These are phyloP conservation scores for Geotrupes spiniger DNA, from an alignment of 2,888 invertebrate genomes.

Conservation along the genomic window DNA sequence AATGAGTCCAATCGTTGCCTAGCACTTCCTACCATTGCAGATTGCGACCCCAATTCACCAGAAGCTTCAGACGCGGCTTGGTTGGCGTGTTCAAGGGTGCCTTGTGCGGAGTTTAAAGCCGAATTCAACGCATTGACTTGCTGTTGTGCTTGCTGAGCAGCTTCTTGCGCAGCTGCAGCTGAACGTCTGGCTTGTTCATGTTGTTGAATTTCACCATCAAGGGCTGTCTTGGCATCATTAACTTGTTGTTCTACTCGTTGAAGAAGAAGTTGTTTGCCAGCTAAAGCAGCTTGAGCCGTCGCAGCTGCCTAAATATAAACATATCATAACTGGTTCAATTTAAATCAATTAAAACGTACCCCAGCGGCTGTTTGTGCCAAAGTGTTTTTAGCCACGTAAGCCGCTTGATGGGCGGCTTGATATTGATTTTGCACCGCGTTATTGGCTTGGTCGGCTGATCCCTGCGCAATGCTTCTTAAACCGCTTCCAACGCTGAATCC, in stretches of 20 bases:
- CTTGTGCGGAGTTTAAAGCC: slow-evolving; percentile 73
- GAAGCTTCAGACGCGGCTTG: slow-evolving; percentile 72
- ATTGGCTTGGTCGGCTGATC: slow-evolving; percentile 73
- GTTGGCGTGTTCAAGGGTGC: slow-evolving; percentile 71
- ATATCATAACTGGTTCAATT: not conserved
- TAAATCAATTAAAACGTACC: slow-evolving; percentile 34
- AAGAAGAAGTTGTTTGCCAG: slow-evolving; percentile 58
- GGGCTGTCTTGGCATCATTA: slow-evolving; percentile 65
- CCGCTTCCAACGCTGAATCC: slow-evolving; percentile 69
- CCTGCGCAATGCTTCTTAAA: slow-evolving; percentile 66
- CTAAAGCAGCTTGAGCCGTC: slow-evolving; percentile 54
- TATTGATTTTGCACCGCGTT: slow-evolving; percentile 71
- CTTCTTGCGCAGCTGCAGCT: slow-evolving; percentile 69
- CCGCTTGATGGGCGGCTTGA: slow-evolving; percentile 74
- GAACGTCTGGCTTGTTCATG: slow-evolving; percentile 71
- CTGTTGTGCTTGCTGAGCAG: slow-evolving; percentile 55
- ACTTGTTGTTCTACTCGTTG: slow-evolving; percentile 69
- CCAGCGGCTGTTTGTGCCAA: slow-evolving; percentile 70
- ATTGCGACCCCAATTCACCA: slow-evolving; percentile 72
- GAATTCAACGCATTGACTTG: slow-evolving; percentile 70
- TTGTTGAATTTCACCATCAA: slow-evolving; percentile 71
- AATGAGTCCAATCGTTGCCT: slow-evolving; percentile 65
- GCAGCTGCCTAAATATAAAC: not conserved
- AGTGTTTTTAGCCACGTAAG: slow-evolving; percentile 75
- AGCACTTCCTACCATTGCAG: slow-evolving; percentile 73